phyloP scores from a whole-genome alignment of 2,888 invertebrate genomes.

The Drosophila prolongata region DNA sequence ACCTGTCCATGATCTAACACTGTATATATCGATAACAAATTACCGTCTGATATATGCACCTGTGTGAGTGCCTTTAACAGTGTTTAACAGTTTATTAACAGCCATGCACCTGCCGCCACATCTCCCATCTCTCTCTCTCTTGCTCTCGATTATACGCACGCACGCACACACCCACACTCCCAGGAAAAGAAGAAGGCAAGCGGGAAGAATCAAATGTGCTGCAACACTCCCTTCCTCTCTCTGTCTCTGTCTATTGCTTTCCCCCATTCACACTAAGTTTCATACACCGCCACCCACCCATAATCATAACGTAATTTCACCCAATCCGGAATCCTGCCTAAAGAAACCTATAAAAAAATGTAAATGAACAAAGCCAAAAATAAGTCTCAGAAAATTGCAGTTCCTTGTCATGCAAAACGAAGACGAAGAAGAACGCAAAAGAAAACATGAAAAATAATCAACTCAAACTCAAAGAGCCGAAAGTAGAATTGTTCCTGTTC shows the following conservation, averaged over 20 bases:
- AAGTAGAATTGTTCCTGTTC: constrained; percentile 85
- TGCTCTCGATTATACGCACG: constrained; percentile 18
- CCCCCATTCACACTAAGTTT: constrained; percentile 19
- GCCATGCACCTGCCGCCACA: constrained; percentile 42
- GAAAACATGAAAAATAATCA: constrained; percentile 29
- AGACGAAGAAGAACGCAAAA: constrained; percentile 29
- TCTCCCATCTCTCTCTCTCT: background rate
- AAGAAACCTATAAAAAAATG: constrained; percentile 33
- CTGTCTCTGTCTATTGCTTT: constrained; percentile 9
- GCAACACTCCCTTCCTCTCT: constrained; percentile 9
- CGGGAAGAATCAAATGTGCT: constrained; percentile 1
- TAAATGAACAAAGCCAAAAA: constrained; percentile 32
- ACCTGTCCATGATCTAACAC: constrained; percentile 23
- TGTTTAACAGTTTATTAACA: constrained; percentile 33
- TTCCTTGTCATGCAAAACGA: constrained; percentile 25
- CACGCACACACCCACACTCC: constrained; percentile 36
- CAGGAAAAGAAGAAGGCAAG: constrained; percentile 2
- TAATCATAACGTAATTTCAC: constrained; percentile 8
- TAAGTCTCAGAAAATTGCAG: constrained; percentile 36
- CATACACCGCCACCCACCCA: constrained; percentile 1
- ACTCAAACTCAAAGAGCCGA: constrained; percentile 43
- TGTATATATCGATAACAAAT: constrained; percentile 40
- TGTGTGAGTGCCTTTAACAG: constrained; percentile 36
- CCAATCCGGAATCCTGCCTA: constrained; percentile 1
- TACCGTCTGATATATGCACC: constrained; percentile 30